Evolutionary conservation across 2,888 invertebrate species (phyloP).

Genomic region (Conus canariensis): DNA sequence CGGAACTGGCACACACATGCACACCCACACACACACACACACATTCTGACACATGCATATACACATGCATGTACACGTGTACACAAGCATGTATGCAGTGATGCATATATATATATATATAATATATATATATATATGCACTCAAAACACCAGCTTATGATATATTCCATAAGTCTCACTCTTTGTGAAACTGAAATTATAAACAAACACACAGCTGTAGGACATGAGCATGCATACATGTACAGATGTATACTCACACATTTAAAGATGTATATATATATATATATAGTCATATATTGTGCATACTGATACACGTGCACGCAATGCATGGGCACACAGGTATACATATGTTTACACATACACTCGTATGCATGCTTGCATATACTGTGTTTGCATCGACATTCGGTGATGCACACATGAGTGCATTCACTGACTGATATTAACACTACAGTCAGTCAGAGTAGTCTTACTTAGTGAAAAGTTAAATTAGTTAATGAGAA

Average conservation of each 20-base stretch:
- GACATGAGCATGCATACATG: neutral
- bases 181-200: neutral
- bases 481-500: neutral
- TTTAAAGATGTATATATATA: slow-evolving; percentile 17
- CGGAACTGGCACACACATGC: neutral
- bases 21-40: slow-evolving; percentile 30
- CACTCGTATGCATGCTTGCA: neutral
- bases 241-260: neutral
- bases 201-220: too few relatives aligned
- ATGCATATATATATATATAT: neutral
- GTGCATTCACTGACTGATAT: neutral
- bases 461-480: too few relatives aligned
- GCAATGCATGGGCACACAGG: slow-evolving; percentile 12
- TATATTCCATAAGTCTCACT: neutral
- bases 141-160: too few relatives aligned
- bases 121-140: slow-evolving; percentile 16
- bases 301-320: too few relatives aligned
- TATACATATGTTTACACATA: slow-evolving; percentile 10
- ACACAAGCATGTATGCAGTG: slow-evolving; percentile 37
- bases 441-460: too few relatives aligned
- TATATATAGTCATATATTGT: slow-evolving; percentile 14
- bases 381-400: slow-evolving; percentile 5
- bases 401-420: slow-evolving; percentile 5
- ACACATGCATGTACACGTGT: slow-evolving; percentile 24
- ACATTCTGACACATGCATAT: neutral